Conservation (phyloP, 2,113 vertebrate genomes). For the Eubucco bourcierii region DNA sequence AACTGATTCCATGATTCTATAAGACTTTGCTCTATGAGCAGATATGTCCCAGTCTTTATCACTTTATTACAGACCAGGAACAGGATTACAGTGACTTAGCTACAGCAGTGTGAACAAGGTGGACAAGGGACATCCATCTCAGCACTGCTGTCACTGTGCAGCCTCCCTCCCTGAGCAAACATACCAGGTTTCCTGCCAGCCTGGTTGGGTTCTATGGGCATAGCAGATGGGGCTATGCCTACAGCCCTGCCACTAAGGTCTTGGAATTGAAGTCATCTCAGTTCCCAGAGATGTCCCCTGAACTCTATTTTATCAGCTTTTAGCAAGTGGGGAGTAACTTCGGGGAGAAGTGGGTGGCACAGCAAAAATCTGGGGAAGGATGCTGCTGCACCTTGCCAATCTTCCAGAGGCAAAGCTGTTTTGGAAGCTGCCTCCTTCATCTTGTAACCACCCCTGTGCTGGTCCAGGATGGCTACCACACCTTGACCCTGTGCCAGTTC, state of each 20-base stretch:
- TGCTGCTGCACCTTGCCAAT: neutral
- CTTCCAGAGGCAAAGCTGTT: neutral
- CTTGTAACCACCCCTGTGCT: neutral
- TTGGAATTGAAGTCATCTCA: rapidly evolving
- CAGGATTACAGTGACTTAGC: rapidly evolving
- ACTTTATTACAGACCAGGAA: neutral
- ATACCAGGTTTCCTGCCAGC: neutral
- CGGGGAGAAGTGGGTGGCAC: rapidly evolving
- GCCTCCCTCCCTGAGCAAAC: neutral
- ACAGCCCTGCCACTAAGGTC: neutral
- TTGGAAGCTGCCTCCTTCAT: neutral
- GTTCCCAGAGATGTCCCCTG: neutral
- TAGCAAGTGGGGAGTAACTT: neutral
- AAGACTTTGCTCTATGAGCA: neutral
- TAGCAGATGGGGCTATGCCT: neutral
- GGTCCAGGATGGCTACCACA: neutral
- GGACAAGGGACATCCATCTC: neutral
- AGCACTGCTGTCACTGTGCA: neutral
- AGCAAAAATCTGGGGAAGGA: neutral
- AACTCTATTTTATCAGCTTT: neutral
- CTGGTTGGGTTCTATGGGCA: rapidly evolving
- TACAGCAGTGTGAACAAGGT: neutral
- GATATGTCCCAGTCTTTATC: neutral
- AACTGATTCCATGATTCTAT: too few species aligned
- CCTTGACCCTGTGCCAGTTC: neutral